Evolutionary conservation across 2,113 vertebrate species (phyloP).

Genomic region (Camelus dromedarius): DNA sequence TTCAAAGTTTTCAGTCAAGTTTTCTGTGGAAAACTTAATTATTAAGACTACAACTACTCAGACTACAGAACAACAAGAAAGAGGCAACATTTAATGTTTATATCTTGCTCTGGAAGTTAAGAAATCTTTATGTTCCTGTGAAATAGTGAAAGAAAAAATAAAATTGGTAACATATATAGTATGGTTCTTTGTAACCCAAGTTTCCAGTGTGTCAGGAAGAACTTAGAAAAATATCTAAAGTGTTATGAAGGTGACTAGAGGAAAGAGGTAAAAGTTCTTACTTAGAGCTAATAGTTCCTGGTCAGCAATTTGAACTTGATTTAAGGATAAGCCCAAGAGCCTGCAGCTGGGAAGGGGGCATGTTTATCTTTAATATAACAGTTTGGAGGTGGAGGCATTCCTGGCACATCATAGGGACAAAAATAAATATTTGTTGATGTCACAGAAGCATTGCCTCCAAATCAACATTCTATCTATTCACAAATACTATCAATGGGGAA

Average conservation of each 20-base stretch:
- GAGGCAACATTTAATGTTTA: background rate
- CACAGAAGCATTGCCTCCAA: background rate
- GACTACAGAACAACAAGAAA: background rate
- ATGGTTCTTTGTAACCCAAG: background rate
- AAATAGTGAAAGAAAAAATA: background rate
- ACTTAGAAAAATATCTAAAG: background rate
- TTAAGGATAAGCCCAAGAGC: background rate
- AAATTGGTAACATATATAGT: background rate
- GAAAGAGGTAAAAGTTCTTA: conserved; percentile 3
- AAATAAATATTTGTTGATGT: conserved; percentile 31
- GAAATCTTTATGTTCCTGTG: background rate
- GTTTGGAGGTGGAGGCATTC: background rate
- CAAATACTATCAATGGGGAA: background rate
- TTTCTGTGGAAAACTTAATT: background rate
- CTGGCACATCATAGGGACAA: conserved; percentile 20
- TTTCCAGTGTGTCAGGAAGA: conserved; percentile 1
- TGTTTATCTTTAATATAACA: background rate
- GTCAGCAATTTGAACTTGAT: background rate
- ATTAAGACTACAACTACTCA: background rate
- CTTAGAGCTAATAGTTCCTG: background rate
- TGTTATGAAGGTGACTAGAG: background rate
- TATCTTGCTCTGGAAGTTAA: conserved; percentile 36
- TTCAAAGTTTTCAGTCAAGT: background rate
- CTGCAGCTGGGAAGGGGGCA: background rate
- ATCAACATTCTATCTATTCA: background rate